These are phyloP conservation scores for Synanceia verrucosa DNA, from an alignment of 2,797 vertebrate species.

Conservation along the genomic window DNA sequence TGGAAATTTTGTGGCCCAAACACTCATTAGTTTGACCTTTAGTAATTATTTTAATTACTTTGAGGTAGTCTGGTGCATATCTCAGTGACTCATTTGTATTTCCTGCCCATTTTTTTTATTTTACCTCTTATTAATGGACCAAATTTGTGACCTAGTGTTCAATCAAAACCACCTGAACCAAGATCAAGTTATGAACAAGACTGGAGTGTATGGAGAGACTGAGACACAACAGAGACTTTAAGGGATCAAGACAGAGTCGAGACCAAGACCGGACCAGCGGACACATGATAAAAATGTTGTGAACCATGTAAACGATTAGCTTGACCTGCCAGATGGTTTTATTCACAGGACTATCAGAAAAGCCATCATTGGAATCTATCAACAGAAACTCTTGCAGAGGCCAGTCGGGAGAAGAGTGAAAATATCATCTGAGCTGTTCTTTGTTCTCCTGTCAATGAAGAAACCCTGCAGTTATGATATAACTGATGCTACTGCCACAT, in stretches of 20 bases:
- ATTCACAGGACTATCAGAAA: no score
- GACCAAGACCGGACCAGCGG: no score
- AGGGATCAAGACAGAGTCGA: neutral
- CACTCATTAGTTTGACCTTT: slow-evolving; percentile 41
- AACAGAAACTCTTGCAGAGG: no score
- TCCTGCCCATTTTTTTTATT: slow-evolving; percentile 37
- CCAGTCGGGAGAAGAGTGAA: no score
- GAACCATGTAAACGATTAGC: no score
- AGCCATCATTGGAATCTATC: no score
- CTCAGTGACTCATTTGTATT: slow-evolving; percentile 43
- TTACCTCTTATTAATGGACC: slow-evolving; percentile 21
- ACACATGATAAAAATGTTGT: no score
- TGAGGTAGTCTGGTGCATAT: slow-evolving; percentile 31
- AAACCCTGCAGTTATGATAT: no score
- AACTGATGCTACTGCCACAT: no score
- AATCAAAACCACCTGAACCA: neutral
- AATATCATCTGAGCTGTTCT: no score
- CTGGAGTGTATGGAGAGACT: neutral
- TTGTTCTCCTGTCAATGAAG: no score
- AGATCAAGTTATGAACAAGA: neutral
- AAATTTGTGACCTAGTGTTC: slow-evolving; percentile 10
- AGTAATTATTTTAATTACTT: slow-evolving; percentile 39
- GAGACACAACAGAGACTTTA: neutral
- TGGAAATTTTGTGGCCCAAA: slow-evolving; percentile 19
- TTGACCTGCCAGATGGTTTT: no score